A percentile compares a stretch with the other conserved stretches of the same genome.
Conservation (phyloP, 2,113 vertebrate species). For the Ceyx cyanopectus region DNA sequence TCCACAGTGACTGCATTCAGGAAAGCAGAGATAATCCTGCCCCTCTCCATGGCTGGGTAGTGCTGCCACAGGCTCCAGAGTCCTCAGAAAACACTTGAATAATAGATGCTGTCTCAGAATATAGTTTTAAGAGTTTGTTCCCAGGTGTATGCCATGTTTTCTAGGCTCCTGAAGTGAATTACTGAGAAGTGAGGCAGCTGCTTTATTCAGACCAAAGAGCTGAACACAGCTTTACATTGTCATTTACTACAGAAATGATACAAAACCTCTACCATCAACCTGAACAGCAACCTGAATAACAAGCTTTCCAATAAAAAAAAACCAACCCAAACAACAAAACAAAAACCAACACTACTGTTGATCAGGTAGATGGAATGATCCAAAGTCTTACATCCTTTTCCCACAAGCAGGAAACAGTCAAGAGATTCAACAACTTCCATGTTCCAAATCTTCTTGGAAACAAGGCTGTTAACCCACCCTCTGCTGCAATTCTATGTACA, state of each 20-base stretch:
- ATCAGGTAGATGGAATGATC: neutral
- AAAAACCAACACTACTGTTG: neutral
- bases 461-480: neutral
- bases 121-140: neutral
- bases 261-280: neutral
- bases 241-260: conserved; percentile 13
- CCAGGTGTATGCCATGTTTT: neutral
- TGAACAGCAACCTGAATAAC: neutral
- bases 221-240: neutral
- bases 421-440: neutral
- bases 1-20: neutral
- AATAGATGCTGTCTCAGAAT: neutral
- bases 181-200: neutral
- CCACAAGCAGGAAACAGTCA: neutral
- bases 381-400: neutral
- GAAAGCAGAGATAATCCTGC: neutral
- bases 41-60: neutral
- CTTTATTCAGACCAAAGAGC: conserved; percentile 19
- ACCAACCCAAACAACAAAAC: too few relatives aligned
- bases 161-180: neutral
- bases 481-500: neutral
- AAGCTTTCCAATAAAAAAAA: neutral
- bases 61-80: neutral
- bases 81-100: neutral
- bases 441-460: neutral